Base-by-base conservation (phyloP, 1,140 invertebrate genomes). In the Heliconius congener region DNA sequence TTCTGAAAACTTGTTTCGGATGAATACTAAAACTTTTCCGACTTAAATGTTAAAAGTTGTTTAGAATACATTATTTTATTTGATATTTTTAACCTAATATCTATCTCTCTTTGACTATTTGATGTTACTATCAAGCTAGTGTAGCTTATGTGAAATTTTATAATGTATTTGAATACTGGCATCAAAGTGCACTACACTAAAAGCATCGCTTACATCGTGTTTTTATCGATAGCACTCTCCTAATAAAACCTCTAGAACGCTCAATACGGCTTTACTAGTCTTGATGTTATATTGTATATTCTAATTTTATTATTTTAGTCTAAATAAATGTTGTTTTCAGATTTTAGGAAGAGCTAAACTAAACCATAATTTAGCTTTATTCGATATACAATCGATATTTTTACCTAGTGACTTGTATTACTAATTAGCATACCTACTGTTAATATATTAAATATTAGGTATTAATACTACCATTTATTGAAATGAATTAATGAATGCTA, bases 151-250 rank as follows among this genome's bases (percentile, higher is more conserved):
- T 76, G 37, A 78, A 80, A 80, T 73, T 55, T 82, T 77, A 55
- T 87, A 84, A 87, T 85, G 84, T 85, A 88, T 85, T 86, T 85
- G 87, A 85, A 86, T 86, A 83, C 81, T 80, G 79, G 77, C 82
- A 83, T 76, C 81, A 81, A 82, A 86, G 83, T 84, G 83, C 84
- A 87, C 83, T 87, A 80, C 72, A 76, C 84, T 83, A 74, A 82
- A 74, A 81, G 84, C 79, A 66, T 78, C 76, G 79, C 79, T 83
- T 83, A 78, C 79, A 83, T 81, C 77, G 71, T 79, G 78, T 81
- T 82, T 82, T 83, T 82, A 83, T 83, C 73, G 82, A 83, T 82
- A 80, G 71, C 80, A 83, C 79, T 80, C 74, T 73, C 79, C 30
- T 76, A 50, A 74, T 79, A 79, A 79, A 79, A 74, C 75, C 52